phyloP scores from a whole-genome alignment of 2,113 vertebrate genomes.

The Delphinapterus leucas region DNA sequence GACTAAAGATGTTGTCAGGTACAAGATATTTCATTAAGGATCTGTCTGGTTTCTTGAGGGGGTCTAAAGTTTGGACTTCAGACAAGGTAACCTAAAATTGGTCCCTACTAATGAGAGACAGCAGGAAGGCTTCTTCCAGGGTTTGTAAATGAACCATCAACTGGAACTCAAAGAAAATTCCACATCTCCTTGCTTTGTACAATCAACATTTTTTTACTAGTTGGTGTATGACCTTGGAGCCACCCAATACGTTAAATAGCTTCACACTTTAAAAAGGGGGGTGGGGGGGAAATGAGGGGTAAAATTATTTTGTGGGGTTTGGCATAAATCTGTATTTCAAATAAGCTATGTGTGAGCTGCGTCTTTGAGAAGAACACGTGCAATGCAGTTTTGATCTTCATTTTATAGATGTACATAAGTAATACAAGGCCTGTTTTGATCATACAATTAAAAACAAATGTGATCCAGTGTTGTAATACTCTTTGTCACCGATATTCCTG shows the following conservation, averaged over 20 bases:
- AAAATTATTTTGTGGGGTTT: slow-evolving; percentile 57
- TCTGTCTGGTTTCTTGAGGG: neutral
- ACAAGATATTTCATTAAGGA: slow-evolving; percentile 28
- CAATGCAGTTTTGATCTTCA: slow-evolving; percentile 67
- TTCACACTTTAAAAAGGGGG: slow-evolving; percentile 27
- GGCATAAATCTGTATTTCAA: slow-evolving; percentile 53
- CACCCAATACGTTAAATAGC: slow-evolving; percentile 41
- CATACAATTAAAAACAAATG: slow-evolving; percentile 75
- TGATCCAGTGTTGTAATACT: slow-evolving; percentile 4
- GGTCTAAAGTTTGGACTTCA: slow-evolving; percentile 15
- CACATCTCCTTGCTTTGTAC: neutral
- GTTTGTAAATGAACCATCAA: neutral
- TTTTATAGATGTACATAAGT: slow-evolving; percentile 68
- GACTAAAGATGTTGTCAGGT: slow-evolving; percentile 20
- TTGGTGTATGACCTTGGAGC: slow-evolving; percentile 28
- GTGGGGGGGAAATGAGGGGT: slow-evolving; percentile 46
- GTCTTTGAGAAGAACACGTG: slow-evolving; percentile 61
- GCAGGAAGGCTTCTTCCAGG: neutral
- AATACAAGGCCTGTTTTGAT: slow-evolving; percentile 69
- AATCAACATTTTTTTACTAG: neutral
- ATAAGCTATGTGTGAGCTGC: slow-evolving; percentile 48
- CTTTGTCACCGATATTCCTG: slow-evolving; percentile 37
- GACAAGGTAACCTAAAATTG: neutral
- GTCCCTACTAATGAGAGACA: neutral
- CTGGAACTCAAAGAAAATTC: slow-evolving; percentile 35